A percentile compares a stretch with the other conserved stretches of the same genome.
These are phyloP conservation scores for Lasiommata megera DNA, from an alignment of 2,888 invertebrate species.

Conservation along the genomic window DNA sequence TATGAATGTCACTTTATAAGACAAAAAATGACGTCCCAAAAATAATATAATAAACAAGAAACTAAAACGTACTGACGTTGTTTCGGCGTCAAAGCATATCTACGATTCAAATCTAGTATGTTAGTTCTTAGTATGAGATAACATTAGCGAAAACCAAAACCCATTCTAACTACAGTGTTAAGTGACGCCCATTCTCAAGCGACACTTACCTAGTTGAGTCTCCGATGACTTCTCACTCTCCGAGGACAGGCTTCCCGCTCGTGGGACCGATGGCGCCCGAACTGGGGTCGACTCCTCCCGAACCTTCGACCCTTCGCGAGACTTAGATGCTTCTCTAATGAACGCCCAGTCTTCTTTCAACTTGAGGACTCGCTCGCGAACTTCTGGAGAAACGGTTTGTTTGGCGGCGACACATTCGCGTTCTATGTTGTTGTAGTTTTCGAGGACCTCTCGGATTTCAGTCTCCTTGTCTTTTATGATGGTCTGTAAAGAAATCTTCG, in stretches of 20 bases:
- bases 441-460: slow-evolving; percentile 83
- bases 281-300: slow-evolving; percentile 15
- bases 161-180: slow-evolving; percentile 18
- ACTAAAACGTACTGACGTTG: too few species aligned
- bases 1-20: too few species aligned
- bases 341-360: slow-evolving; percentile 33
- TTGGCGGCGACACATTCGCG: slow-evolving; percentile 61
- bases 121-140: slow-evolving; percentile 22
- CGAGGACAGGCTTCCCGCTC: slow-evolving; percentile 10
- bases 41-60: too few species aligned
- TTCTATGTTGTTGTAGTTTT: slow-evolving; percentile 84
- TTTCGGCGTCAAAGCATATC: too few species aligned
- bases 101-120: neutral
- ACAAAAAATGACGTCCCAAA: too few species aligned
- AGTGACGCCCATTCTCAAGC: slow-evolving; percentile 26
- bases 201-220: slow-evolving; percentile 21
- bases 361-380: slow-evolving; percentile 35
- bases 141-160: slow-evolving; percentile 5
- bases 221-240: slow-evolving; percentile 23
- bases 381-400: slow-evolving; percentile 64
- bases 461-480: slow-evolving; percentile 77
- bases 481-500: slow-evolving; percentile 44
- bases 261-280: slow-evolving; percentile 18
- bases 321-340: slow-evolving; percentile 65
- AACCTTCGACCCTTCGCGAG: slow-evolving; percentile 18